phyloP scores from a whole-genome alignment of 2,888 invertebrate species.

The Geophilus truncorum region DNA sequence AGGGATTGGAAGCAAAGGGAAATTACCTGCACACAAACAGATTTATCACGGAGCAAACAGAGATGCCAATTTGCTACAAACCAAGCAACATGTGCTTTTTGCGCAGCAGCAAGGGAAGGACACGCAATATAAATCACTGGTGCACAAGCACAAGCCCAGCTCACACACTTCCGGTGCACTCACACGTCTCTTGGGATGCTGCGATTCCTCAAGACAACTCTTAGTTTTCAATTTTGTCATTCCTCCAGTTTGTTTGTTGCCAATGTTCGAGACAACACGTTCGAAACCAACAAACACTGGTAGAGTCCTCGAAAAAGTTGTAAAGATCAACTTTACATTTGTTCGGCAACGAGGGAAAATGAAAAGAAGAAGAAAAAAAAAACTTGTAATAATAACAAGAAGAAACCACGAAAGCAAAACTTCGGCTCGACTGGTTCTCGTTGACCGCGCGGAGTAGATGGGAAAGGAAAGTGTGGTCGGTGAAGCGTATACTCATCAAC shows the following conservation, averaged over 20 bases:
- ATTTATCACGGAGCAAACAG: slow-evolving; percentile 24
- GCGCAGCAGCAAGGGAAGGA: slow-evolving; percentile 21
- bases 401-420: not conserved
- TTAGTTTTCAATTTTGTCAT: not conserved
- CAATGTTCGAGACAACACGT: not conserved
- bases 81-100: slow-evolving; percentile 27
- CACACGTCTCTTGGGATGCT: not conserved
- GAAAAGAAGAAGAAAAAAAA: not conserved
- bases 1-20: slow-evolving; percentile 23
- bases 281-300: not conserved
- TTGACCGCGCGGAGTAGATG: not conserved
- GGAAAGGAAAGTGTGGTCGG: not conserved
- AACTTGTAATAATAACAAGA: not conserved
- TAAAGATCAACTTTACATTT: not conserved
- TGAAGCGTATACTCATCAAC: slow-evolving; percentile 4
- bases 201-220: not conserved
- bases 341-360: too few relatives aligned
- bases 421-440: not conserved
- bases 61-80: slow-evolving; percentile 27
- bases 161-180: not conserved
- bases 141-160: not conserved
- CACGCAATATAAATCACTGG: slow-evolving; percentile 23
- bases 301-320: not conserved
- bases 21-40: slow-evolving; percentile 23
- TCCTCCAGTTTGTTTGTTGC: not conserved